Base-by-base conservation (phyloP, 2,113 vertebrate genomes). In the Promerops cafer region DNA sequence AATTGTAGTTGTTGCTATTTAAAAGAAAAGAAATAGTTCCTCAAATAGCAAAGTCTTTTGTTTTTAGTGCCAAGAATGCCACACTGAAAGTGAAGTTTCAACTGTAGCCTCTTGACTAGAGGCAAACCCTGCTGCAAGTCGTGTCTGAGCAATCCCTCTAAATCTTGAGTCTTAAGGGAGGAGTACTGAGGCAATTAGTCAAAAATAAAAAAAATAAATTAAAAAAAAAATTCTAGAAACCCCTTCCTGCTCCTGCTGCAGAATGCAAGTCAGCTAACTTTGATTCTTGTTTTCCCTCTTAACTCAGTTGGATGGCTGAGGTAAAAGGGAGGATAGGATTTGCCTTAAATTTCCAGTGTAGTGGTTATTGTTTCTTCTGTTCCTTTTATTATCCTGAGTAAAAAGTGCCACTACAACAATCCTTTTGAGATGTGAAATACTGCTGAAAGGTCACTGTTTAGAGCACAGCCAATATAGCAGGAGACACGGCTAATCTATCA, bases 371-470 rank as follows among this genome's bases (percentile, higher is more conserved):
- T 82, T 91, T 88, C 81, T 83, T 56, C 60, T 87, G 31, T 52
- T 83, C 7, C 35, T 90, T 84, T 81, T 89, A 86, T 87, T 83
- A 78, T 80, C 89, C 83, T 64, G 64, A 77, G 82, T 80, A 95
- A 96, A 95, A 86, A 45, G 63, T 77, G 37, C 69, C 81, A 57
- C 77, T 89, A 50, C 69, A 82, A 60, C 61, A 89, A 96, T 89
- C 75, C 95, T 95, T 96, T n/a, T 56, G 93, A 96, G 94, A 96
- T 13, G 4, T 93, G 84, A 97, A 97, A 94, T 92, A 72, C 87
- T 96, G 92, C 80, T 87, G 61, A 93, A 97, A 96, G 96, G 97
- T 97, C 95, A 94, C 78, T 91, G 93, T 95, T 93, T 86, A 95
- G 66, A 94, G 91, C 65, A 89, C 87, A 87, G 94, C 78, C 84